Evolutionary conservation across 2,797 vertebrate species (phyloP).

Genomic region (Pangasius sanitwongsei): DNA sequence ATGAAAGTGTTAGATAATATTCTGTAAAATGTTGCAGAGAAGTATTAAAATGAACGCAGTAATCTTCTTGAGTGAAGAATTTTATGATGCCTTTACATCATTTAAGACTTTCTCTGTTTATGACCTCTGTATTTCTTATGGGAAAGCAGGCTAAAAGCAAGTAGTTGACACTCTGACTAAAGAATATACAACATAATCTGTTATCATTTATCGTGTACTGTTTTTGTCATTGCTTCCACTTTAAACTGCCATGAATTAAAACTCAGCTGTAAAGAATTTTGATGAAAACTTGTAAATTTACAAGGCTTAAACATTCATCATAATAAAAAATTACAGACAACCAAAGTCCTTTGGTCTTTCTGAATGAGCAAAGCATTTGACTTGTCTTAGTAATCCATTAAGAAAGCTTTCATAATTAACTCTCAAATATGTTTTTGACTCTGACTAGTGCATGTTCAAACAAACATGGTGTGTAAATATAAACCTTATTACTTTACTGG

Average conservation of each 20-base stretch:
- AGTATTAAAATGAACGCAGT: not conserved
- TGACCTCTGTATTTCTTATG: not conserved
- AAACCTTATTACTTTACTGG: not conserved
- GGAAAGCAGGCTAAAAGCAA: not conserved
- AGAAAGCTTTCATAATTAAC: constrained; percentile 4
- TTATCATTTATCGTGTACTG: not conserved
- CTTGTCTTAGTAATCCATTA: not conserved
- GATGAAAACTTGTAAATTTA: not conserved
- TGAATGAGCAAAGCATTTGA: constrained; percentile 25
- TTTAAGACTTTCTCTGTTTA: not conserved
- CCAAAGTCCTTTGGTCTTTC: constrained; percentile 1
- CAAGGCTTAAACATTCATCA: not conserved
- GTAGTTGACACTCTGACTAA: not conserved
- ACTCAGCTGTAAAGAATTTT: not conserved
- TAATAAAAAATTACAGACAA: not conserved
- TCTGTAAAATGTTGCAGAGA: not conserved
- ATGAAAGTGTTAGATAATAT: not conserved
- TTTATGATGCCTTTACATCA: not conserved
- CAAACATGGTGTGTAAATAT: not conserved
- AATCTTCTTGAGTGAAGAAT: not conserved
- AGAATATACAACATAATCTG: not conserved
- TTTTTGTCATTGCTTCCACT: not conserved
- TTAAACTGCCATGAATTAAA: not conserved
- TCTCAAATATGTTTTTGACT: not conserved
- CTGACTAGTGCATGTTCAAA: not conserved